phyloP scores from a whole-genome alignment of 2,797 vertebrate species.

The Psittacula echo region DNA sequence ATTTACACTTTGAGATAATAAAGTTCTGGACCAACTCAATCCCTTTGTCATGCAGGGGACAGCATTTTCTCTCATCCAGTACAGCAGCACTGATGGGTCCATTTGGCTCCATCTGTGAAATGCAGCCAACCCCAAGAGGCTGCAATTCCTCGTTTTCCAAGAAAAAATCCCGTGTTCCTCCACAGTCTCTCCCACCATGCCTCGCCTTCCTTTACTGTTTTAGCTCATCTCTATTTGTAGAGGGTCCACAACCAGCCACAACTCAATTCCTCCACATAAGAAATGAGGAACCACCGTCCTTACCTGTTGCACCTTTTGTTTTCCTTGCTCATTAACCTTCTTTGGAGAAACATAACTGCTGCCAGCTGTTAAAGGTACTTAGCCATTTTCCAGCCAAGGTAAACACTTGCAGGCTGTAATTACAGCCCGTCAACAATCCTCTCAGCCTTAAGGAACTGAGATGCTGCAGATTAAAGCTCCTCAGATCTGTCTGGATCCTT shows the following conservation, averaged over 20 bases:
- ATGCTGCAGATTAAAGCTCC: background rate
- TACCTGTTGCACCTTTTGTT: background rate
- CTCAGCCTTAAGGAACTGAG: background rate
- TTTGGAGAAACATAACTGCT: background rate
- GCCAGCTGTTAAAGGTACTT: background rate
- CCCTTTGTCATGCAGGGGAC: background rate
- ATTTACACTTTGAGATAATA: background rate
- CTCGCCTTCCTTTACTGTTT: background rate
- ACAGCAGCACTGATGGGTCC: background rate
- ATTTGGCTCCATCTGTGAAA: background rate
- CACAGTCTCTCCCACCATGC: background rate
- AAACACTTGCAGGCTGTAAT: background rate
- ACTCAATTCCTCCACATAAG: background rate
- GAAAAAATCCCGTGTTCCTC: background rate
- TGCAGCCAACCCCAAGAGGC: background rate
- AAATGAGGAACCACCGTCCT: background rate
- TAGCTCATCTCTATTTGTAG: background rate
- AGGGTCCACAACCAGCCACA: background rate
- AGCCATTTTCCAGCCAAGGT: constrained; percentile 1
- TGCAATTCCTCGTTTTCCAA: background rate
- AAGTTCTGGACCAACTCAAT: background rate
- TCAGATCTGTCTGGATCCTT: background rate
- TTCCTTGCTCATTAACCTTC: background rate
- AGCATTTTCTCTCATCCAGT: background rate
- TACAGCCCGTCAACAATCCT: background rate